These are phyloP conservation scores for Calosoma granatense DNA, from an alignment of 1,140 invertebrate species.

Conservation along the genomic window DNA sequence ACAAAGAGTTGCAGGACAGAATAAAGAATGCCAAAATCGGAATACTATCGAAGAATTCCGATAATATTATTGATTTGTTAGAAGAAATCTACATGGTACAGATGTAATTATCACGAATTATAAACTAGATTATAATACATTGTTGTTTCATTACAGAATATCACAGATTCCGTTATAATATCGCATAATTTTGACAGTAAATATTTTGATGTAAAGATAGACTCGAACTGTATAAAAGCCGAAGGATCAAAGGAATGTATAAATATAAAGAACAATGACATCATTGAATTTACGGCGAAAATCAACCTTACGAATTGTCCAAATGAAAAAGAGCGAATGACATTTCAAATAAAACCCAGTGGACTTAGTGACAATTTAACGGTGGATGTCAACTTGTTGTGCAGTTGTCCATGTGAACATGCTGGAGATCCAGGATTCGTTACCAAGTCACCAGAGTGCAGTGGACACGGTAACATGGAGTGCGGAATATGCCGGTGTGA, in stretches of 20 bases:
- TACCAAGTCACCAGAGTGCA: background rate
- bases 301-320: background rate
- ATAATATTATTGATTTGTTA: conserved; percentile 33
- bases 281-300: background rate
- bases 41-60: conserved; percentile 80
- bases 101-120: too few species aligned
- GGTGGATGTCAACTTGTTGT: conserved; percentile 77
- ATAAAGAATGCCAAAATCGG: conserved; percentile 81
- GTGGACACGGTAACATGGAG: background rate
- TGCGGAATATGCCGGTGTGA: conserved; percentile 1
- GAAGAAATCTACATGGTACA: background rate
- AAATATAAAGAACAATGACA: background rate
- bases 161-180: background rate
- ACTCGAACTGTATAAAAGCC: background rate
- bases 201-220: background rate
- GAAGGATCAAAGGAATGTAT: background rate
- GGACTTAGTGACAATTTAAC: conserved; percentile 77
- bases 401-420: conserved; percentile 58
- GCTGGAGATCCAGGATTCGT: background rate
- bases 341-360: conserved; percentile 77
- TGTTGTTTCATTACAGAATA: background rate
- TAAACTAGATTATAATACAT: too few species aligned
- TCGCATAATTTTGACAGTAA: background rate
- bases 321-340: background rate
- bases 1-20: conserved; percentile 66